phyloP scores from a whole-genome alignment of 2,113 vertebrate genomes.

The Montifringilla adamsi region DNA sequence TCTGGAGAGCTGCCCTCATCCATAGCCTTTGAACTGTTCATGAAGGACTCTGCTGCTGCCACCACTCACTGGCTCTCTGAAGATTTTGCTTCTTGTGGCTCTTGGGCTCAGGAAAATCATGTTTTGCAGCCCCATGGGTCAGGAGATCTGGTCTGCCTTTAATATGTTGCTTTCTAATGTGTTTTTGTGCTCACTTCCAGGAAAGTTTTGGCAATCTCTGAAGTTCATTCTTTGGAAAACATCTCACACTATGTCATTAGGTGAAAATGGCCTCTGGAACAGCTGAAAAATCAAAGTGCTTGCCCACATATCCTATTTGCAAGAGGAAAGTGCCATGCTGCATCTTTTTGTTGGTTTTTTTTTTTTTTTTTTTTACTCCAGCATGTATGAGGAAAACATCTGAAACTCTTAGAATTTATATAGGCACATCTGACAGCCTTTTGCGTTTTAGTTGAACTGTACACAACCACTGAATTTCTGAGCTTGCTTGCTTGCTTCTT shows the following conservation, averaged over 20 bases:
- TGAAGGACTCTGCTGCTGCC: background rate
- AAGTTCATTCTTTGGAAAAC: background rate
- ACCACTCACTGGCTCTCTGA: background rate
- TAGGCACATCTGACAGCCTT: background rate
- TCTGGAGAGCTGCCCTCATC: background rate
- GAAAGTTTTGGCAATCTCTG: constrained; percentile 7
- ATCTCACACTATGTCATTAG: background rate
- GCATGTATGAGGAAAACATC: background rate
- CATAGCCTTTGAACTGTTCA: background rate
- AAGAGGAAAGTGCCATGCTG: background rate
- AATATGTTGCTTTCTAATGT: background rate
- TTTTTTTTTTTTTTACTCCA: background rate
- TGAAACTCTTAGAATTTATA: background rate
- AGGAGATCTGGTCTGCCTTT: background rate
- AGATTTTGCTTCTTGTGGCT: background rate
- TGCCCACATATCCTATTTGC: background rate
- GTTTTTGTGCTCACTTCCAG: constrained; percentile 13
- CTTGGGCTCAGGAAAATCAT: background rate
- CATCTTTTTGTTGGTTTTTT: background rate
- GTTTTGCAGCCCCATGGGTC: background rate
- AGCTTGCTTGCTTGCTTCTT: background rate
- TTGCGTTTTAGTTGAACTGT: background rate
- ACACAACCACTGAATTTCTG: background rate
- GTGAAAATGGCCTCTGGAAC: background rate
- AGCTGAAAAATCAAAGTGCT: background rate